Percentiles rank a stretch among this genome's conserved stretches.
phyloP scores from a whole-genome alignment of 2,113 vertebrate genomes.

The Sprattus sprattus region DNA sequence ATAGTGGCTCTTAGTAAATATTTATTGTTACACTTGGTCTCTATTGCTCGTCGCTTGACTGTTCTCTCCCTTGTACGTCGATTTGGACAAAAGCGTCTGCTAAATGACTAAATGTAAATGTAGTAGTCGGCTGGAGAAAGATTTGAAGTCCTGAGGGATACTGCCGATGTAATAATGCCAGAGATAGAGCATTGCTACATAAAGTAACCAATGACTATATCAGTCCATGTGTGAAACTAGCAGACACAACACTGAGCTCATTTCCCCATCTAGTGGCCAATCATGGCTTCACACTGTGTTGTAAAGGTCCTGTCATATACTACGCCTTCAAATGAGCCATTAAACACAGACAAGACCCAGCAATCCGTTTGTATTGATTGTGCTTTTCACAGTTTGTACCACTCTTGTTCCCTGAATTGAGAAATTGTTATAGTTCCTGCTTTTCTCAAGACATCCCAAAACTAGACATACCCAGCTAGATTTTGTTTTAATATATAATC shows the following conservation, averaged over 20 bases:
- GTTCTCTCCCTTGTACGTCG: no score
- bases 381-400: background rate
- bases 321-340: background rate
- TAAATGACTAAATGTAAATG: no score
- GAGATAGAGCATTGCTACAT: background rate
- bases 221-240: background rate
- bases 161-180: background rate
- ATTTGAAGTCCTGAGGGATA: no score
- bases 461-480: background rate
- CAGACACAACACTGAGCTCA: background rate
- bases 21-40: no score
- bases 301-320: background rate
- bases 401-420: background rate
- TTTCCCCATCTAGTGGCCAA: slow-evolving; percentile 7
- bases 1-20: background rate
- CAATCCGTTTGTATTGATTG: background rate
- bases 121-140: background rate
- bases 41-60: no score
- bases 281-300: background rate
- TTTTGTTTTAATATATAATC: background rate
- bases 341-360: background rate
- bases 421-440: background rate
- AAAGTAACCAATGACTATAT: background rate
- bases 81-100: no score
- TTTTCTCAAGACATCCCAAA: background rate